A percentile compares a stretch with the other conserved stretches of the same genome.
Conservation (phyloP, 2,113 vertebrate species). For the Tachysurus vachellii region DNA sequence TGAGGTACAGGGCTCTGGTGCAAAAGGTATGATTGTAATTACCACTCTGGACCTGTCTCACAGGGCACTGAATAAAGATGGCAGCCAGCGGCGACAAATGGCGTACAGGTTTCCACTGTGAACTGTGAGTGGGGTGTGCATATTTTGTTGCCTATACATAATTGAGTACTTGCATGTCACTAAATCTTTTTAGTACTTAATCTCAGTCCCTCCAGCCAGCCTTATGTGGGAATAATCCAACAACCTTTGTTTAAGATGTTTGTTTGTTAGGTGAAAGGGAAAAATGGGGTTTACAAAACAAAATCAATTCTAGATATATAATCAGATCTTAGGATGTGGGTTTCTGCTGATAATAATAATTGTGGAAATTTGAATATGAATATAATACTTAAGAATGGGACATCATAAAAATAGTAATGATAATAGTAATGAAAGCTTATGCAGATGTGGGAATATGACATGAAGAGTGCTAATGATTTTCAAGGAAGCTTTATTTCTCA, state of each 20-base stretch:
- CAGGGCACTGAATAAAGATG: conserved; percentile 50
- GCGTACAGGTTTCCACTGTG: conserved; percentile 45
- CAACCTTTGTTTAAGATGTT: conserved; percentile 18
- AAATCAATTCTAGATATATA: not conserved
- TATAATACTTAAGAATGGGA: not conserved
- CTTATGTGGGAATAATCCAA: conserved; percentile 32
- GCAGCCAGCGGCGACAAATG: conserved; percentile 49
- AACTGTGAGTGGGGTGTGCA: conserved; percentile 46
- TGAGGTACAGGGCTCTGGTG: conserved; percentile 45
- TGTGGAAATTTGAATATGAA: not conserved
- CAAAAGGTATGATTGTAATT: conserved; percentile 60
- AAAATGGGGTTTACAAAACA: not conserved
- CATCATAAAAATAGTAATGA: not conserved
- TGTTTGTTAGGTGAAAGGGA: not conserved
- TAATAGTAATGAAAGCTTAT: not conserved
- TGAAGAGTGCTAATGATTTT: conserved; percentile 2
- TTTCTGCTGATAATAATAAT: not conserved
- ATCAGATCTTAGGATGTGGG: not conserved
- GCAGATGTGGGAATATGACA: not conserved
- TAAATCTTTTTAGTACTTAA: conserved; percentile 38
- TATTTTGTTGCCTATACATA: conserved; percentile 55
- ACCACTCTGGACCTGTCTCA: conserved; percentile 53
- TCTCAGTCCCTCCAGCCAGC: conserved; percentile 37
- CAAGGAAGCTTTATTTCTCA: conserved; percentile 14
- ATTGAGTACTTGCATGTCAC: conserved; percentile 46